Conservation (phyloP, 2,888 invertebrate species). For the Drosophila aldrichi region DNA sequence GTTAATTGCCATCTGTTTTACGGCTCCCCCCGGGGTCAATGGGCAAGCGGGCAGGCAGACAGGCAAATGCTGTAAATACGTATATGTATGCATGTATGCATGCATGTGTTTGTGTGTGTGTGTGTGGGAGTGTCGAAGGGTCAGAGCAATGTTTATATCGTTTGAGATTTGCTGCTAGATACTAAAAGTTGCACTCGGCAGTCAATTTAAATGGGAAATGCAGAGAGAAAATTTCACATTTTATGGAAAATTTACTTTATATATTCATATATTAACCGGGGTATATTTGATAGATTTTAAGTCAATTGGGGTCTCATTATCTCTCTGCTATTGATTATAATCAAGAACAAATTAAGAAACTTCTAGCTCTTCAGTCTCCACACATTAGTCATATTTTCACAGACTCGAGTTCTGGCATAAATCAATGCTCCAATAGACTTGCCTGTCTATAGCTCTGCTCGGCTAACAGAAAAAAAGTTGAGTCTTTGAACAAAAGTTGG, state of each 20-base stretch:
- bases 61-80: slow-evolving; percentile 18
- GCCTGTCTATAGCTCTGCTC: background rate
- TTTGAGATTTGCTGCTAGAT: slow-evolving; percentile 39
- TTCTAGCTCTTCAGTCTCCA: no score
- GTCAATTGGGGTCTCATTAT: no score
- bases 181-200: slow-evolving; percentile 24
- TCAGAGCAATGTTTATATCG: slow-evolving; percentile 32
- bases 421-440: background rate
- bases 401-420: background rate
- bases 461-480: background rate
- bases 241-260: background rate
- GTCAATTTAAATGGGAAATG: slow-evolving; percentile 8
- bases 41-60: background rate
- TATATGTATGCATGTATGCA: background rate
- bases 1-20: slow-evolving; percentile 75
- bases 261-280: background rate
- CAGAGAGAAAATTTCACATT: background rate
- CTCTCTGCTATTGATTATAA: no score
- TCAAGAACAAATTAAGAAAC: no score
- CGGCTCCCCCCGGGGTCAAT: slow-evolving; percentile 28
- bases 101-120: background rate
- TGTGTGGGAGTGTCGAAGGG: slow-evolving; percentile 15
- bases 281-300: no score
- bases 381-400: background rate
- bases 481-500: background rate